These are phyloP conservation scores for Drosophila quadrilineata DNA, from an alignment of 1,140 invertebrate genomes.

Conservation along the genomic window DNA sequence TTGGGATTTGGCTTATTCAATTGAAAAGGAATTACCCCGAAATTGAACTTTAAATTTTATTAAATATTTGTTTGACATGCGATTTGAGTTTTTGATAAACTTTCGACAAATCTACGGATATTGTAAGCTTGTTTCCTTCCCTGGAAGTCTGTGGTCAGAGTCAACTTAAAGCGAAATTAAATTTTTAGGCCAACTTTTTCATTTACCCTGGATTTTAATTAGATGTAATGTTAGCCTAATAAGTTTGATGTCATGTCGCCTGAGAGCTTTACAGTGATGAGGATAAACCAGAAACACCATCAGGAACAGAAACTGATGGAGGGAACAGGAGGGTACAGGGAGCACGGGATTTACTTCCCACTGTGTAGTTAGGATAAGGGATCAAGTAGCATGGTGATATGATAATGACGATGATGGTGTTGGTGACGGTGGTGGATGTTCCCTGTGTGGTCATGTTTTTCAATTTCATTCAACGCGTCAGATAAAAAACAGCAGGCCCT, in stretches of 20 bases:
- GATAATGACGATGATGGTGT: not conserved
- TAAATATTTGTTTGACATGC: too few relatives aligned
- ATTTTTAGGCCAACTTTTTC: conserved; percentile 30
- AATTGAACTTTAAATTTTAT: conserved; percentile 24
- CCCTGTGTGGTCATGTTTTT: conserved; percentile 3
- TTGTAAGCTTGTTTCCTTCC: too few relatives aligned
- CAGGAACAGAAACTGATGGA: too few relatives aligned
- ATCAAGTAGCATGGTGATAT: not conserved
- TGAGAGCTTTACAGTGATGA: too few relatives aligned
- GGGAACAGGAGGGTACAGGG: too few relatives aligned
- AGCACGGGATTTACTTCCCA: conserved; percentile 2
- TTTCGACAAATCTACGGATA: too few relatives aligned
- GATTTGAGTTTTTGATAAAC: too few relatives aligned
- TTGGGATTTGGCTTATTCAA: conserved; percentile 37
- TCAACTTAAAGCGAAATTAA: conserved; percentile 40
- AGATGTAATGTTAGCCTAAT: conserved; percentile 65
- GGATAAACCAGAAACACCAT: too few relatives aligned
- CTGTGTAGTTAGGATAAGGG: conserved; percentile 9
- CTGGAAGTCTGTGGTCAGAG: too few relatives aligned
- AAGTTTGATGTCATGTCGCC: conserved; percentile 44
- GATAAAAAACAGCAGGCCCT: conserved; percentile 21
- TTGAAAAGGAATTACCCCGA: conserved; percentile 5
- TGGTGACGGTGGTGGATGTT: not conserved
- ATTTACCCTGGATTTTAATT: conserved; percentile 69
- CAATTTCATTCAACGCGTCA: not conserved